Base-by-base conservation (phyloP, 2,797 vertebrate species). In the Danio tinwini region DNA sequence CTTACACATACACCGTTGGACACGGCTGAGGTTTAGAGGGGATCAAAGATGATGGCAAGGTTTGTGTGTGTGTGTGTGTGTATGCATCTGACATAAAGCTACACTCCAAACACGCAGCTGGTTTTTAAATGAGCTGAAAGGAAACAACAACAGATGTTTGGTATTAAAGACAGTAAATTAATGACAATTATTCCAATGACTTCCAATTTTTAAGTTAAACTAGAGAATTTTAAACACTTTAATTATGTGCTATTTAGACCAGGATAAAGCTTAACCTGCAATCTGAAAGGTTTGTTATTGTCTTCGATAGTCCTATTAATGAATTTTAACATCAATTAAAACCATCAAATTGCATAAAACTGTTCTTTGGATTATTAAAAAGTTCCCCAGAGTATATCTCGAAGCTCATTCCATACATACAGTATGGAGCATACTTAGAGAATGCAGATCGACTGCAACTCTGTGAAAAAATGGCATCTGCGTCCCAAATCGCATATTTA, bases 1-100 rank as follows among this genome's bases (percentile, higher is more conserved):
- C 50, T 80, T 80, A 62, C 77, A 64, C 77, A 64, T 65, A 64
- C 77, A 73, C 49, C 0, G 42, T 56, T 55, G 59, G 42, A 70
- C 64, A 70, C 29, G 1, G 45, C 37, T 1, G 19, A 80, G 39
- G 59, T 72, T 70, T 53, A 52, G 8, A 50, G 11, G 17, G 50
- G 50, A 72, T 72, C 68, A 72, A 72, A 62, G 49, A 62, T 71
- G 67, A 63, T 37, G 29, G 68, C 37, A 71, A 71, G 58, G 37
- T 42, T 12, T 7, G 17, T 16, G 2, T 55, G 50, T 71, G 11
- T 70, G 13, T 19, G 61, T 12, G 6, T 14, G 56, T 58, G 9
- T 21, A 47, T 44, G 63, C 56, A 21, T 69, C 29, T 61, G 64
- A 67, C 21, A 77, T 13, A 58, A 37, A 9, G 42, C 3, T 0